phyloP scores from a whole-genome alignment of 2,797 vertebrate species.

The Somateria mollissima region DNA sequence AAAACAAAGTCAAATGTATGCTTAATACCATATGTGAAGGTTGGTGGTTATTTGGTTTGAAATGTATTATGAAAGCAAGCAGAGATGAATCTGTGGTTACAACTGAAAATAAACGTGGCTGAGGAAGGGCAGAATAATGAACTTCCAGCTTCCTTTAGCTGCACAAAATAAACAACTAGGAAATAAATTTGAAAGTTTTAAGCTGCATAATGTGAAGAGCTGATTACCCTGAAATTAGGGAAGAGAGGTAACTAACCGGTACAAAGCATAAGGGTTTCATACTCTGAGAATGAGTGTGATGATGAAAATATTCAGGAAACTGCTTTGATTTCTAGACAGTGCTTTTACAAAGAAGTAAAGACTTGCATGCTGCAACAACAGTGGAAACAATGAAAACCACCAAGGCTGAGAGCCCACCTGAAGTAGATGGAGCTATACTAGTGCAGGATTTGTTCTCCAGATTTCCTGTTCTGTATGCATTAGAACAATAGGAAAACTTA shows the following conservation, averaged over 20 bases:
- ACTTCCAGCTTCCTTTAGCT: background rate
- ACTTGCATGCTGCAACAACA: background rate
- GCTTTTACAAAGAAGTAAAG: background rate
- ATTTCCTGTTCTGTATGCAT: constrained; percentile 61
- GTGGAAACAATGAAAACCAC: background rate
- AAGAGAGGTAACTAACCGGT: background rate
- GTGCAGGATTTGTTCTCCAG: background rate
- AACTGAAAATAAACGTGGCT: background rate
- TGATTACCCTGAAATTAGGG: constrained; percentile 27
- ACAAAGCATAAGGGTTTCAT: background rate
- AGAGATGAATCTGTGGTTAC: background rate
- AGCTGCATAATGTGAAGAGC: constrained; percentile 22
- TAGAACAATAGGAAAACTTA: constrained; percentile 24
- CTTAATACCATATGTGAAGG: constrained; percentile 20
- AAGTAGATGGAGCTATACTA: background rate
- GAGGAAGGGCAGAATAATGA: background rate
- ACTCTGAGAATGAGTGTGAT: background rate
- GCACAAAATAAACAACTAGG: background rate
- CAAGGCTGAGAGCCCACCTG: background rate
- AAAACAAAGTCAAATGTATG: constrained; percentile 53
- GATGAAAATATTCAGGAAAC: background rate
- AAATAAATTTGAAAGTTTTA: constrained; percentile 1
- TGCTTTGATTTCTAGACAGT: background rate
- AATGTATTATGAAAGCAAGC: background rate
- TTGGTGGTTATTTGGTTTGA: constrained; percentile 37